phyloP scores from a whole-genome alignment of 2,888 invertebrate genomes.

The Xylota segnis region DNA sequence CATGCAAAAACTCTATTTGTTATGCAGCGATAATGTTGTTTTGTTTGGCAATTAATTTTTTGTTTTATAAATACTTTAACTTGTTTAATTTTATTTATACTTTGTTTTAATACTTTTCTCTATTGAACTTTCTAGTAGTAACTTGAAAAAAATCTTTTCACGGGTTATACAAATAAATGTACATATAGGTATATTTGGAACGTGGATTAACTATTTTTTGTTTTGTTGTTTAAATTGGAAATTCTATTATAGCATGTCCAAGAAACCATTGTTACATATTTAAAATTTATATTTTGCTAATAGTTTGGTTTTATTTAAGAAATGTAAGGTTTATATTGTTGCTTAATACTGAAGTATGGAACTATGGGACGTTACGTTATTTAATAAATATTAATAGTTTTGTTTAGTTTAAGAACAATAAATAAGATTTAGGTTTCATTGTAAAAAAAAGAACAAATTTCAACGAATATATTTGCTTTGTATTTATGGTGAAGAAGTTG shows the following conservation, averaged over 20 bases:
- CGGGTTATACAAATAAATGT: not conserved
- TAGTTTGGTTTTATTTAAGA: constrained; percentile 11
- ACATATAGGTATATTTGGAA: constrained; percentile 5
- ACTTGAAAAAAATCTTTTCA: constrained; percentile 46
- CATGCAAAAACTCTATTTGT: constrained; percentile 24
- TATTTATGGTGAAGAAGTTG: not conserved
- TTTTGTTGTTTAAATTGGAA: constrained; percentile 21
- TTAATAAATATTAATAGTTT: constrained; percentile 15
- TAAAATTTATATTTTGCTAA: constrained; percentile 45
- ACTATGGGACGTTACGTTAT: constrained; percentile 34
- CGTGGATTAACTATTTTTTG: constrained; percentile 29
- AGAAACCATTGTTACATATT: constrained; percentile 61
- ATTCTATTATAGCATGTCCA: constrained; percentile 50
- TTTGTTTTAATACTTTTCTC: constrained; percentile 38
- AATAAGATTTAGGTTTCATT: constrained; percentile 15
- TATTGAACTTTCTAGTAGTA: constrained; percentile 60
- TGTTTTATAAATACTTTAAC: constrained; percentile 33
- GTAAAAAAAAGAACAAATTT: not conserved
- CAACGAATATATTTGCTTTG: not conserved
- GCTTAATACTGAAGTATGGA: constrained; percentile 32
- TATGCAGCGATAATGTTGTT: constrained; percentile 22
- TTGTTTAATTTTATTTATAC: constrained; percentile 19
- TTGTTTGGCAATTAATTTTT: constrained; percentile 52
- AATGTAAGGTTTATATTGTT: constrained; percentile 7
- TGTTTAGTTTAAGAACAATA: not conserved